Conservation (phyloP, 2,113 vertebrate genomes). For the Microcebus murinus region DNA sequence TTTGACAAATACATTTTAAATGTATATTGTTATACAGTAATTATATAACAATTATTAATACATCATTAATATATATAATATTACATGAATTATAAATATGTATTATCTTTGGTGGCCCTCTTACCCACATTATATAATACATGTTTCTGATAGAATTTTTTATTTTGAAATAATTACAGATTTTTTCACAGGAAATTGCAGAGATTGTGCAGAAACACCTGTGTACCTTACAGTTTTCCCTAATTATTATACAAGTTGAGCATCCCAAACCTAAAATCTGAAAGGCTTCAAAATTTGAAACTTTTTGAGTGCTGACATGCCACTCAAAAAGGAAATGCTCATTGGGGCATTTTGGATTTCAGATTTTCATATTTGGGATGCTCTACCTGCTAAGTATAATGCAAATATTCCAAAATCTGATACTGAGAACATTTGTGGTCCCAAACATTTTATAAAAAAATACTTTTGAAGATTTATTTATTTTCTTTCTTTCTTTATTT, state of each 20-base stretch:
- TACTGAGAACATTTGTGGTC: no score
- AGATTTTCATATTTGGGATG: no score
- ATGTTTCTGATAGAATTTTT: neutral
- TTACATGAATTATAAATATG: neutral
- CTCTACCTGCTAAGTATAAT: no score
- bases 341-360: no score
- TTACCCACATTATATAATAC: neutral
- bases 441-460: no score
- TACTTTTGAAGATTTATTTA: neutral
- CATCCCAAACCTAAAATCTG: neutral
- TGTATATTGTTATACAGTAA: neutral
- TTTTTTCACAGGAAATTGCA: neutral
- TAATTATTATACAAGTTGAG: neutral
- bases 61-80: neutral
- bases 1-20: neutral
- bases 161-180: conserved; percentile 15
- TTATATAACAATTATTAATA: neutral
- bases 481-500: no score
- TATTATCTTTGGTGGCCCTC: neutral
- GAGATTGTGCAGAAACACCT: neutral
- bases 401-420: no score
- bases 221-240: neutral
- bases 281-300: neutral
- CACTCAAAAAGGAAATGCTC: no score
- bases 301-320: no score